Evolutionary conservation across 2,113 vertebrate species (phyloP).

Genomic region (Chaenocephalus aceratus): DNA sequence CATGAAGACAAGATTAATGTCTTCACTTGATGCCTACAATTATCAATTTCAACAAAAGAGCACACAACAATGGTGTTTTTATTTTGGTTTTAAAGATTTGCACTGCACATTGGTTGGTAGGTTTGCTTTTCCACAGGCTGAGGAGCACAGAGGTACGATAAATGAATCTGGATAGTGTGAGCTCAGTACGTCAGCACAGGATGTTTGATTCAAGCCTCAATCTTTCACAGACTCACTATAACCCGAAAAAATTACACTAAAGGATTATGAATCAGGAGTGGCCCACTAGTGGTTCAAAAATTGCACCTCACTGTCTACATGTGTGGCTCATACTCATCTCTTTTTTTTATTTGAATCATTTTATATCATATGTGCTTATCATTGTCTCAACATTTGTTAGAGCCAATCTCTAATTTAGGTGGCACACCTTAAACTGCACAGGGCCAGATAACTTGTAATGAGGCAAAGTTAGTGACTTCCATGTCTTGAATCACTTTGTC

Average conservation of each 20-base stretch:
- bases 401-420: neutral
- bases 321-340: neutral
- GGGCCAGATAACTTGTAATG: neutral
- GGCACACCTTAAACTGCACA: neutral
- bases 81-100: neutral
- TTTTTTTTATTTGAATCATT: neutral
- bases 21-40: neutral
- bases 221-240: constrained; percentile 1
- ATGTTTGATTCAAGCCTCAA: neutral
- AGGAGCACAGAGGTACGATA: neutral
- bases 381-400: no score
- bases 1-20: neutral
- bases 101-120: neutral
- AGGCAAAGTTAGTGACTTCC: neutral
- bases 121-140: neutral
- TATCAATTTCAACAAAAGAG: neutral
- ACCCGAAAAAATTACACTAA: neutral
- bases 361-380: neutral
- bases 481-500: neutral
- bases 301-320: no score
- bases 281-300: neutral
- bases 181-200: neutral
- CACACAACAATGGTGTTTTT: neutral
- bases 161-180: neutral
- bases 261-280: neutral